Evolutionary conservation across 2,888 invertebrate species (phyloP).

Genomic region (Glaucopsyche alexis): DNA sequence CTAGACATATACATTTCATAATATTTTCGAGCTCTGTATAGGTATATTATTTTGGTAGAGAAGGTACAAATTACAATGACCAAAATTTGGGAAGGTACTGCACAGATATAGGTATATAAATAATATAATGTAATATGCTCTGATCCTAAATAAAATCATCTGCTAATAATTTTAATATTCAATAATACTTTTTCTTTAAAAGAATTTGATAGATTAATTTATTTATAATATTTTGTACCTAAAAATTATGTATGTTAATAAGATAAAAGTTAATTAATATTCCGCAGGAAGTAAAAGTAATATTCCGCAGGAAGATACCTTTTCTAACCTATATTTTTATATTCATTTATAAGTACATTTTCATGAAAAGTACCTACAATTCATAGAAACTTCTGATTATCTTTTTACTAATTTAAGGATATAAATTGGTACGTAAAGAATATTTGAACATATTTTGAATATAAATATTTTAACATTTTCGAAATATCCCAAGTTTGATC

Average conservation of each 20-base stretch:
- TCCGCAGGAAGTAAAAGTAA: not conserved
- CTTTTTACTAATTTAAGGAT: not conserved
- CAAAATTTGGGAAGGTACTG: slow-evolving; percentile 3
- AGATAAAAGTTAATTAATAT: not conserved
- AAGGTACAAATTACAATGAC: slow-evolving; percentile 13
- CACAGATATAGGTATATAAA: not conserved
- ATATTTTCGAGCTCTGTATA: not conserved
- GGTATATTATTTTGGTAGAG: not conserved
- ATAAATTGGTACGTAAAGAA: not conserved
- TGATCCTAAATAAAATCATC: not conserved
- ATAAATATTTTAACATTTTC: not conserved
- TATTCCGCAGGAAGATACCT: not conserved
- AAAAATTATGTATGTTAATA: not conserved
- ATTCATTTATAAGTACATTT: not conserved
- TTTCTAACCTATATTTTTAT: not conserved
- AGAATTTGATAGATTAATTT: not conserved
- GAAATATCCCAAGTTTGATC: not conserved
- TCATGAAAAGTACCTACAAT: not conserved
- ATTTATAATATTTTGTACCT: not conserved
- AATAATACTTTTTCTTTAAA: not conserved
- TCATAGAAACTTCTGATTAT: not conserved
- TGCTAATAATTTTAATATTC: not conserved
- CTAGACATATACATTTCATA: slow-evolving; percentile 12
- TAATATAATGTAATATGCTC: not conserved
- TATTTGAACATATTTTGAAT: not conserved